Evolutionary conservation across 2,888 invertebrate genomes (phyloP), one percentile per base, ranked within the genome.

Genomic region (Eilema sororculum): DNA sequence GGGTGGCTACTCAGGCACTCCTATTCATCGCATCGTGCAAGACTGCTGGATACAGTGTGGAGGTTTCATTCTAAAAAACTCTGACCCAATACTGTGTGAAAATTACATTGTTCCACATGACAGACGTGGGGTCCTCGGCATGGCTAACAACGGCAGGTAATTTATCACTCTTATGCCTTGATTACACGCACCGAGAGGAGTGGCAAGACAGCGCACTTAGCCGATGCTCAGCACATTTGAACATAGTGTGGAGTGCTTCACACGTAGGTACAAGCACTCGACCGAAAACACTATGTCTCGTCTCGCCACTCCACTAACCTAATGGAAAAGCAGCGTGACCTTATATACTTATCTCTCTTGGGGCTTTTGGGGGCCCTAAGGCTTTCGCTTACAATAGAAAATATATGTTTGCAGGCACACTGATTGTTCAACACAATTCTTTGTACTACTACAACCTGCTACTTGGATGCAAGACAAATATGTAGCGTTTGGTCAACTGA

Each of bases 21-120:
- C 96, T 3, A 91, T 97, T 24, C 97, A 97, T 83, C 95, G 97
- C 69, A 96, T 97, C 64, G 97, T 97, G 20, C 96, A 96, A 81
- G 96, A 96, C 75, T 96, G 97, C 66, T 97, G 97, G 97, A 96
- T 97, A 52, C 97, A 97, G 85, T 96, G 96, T 69, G 97, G 97
- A 41, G 96, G 96, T 1, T 95, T 85, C 75, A 90, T 91, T 3
- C 78, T 96, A 25, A 90, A 94, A 75, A 87, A 87, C 33, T 25
- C 28, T 56, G 84, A 86, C 0, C 85, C 88, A 0, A 89, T 96
- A 83, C 89, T 91, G 20, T 97, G 97, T 85, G 97, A 97, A 89
- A 97, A 96, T 80, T 97, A 97, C 86, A 95, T 95, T 20, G 90
- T 97, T 30, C 95, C 96, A 1, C 97, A 97, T 84, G 96, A 97